Conservation (phyloP, 2,888 invertebrate species). For the Sicus ferrugineus region DNA sequence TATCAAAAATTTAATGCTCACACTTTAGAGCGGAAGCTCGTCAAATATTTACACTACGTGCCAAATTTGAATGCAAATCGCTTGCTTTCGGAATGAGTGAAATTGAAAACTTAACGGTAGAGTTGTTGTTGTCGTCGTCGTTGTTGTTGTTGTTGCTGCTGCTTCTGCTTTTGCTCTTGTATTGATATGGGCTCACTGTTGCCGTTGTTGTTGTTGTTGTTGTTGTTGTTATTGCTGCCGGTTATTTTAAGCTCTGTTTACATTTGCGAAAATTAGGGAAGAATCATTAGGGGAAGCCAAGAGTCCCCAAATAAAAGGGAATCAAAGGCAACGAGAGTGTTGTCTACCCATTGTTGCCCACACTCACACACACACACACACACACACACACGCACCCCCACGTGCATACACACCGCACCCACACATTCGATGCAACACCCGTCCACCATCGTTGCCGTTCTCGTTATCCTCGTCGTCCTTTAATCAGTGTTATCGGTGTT, state of each 20-base stretch:
- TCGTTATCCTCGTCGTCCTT: too few relatives aligned
- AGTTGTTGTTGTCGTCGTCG: background rate
- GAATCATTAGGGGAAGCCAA: background rate
- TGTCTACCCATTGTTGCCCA: background rate
- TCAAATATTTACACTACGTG: slow-evolving; percentile 48
- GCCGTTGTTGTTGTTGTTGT: background rate
- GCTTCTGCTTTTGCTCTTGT: too few relatives aligned
- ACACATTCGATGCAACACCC: too few relatives aligned
- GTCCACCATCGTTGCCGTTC: too few relatives aligned
- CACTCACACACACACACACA: background rate
- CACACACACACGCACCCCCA: background rate
- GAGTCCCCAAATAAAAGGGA: background rate
- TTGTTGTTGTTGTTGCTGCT: too few relatives aligned
- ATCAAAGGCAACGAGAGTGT: slow-evolving; percentile 4
- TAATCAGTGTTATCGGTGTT: too few relatives aligned
- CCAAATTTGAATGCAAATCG: slow-evolving; percentile 46
- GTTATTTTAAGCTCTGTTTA: slow-evolving; percentile 11
- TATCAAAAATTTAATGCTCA: slow-evolving; percentile 63
- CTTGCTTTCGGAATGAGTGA: slow-evolving; percentile 46
- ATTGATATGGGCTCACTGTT: too few relatives aligned
- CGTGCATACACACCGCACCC: background rate
- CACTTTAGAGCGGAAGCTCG: slow-evolving; percentile 63
- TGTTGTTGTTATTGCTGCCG: slow-evolving; percentile 5
- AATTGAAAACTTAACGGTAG: slow-evolving; percentile 16
- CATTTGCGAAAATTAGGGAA: slow-evolving; percentile 12